Evolutionary conservation across 2,888 invertebrate species (phyloP).

Genomic region (Iphiclides podalirius): DNA sequence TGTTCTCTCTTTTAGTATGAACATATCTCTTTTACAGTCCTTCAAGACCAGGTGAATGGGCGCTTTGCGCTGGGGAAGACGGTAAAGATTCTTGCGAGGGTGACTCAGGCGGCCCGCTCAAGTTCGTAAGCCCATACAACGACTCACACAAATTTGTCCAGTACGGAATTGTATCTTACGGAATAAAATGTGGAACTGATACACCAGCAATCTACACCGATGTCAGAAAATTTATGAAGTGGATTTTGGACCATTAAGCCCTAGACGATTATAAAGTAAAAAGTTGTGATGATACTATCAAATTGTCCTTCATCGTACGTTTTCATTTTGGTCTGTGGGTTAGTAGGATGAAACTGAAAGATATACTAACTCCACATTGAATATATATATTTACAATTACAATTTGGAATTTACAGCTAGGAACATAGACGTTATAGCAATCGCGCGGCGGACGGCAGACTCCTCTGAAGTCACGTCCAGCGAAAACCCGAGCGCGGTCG

Average conservation of each 20-base stretch:
- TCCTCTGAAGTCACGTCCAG: too few species aligned
- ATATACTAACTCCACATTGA: too few species aligned
- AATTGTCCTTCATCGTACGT: too few species aligned
- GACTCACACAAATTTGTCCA: conserved; percentile 32
- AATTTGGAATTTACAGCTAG: too few species aligned
- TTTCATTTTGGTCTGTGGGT: too few species aligned
- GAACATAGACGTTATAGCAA: too few species aligned
- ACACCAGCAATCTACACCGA: conserved; percentile 63
- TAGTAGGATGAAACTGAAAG: too few species aligned
- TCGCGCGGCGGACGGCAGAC: too few species aligned
- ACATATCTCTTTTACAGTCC: neutral
- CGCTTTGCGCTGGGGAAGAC: conserved; percentile 48
- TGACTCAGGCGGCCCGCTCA: conserved; percentile 84
- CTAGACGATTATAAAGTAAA: conserved; percentile 11
- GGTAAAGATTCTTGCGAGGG: conserved; percentile 81
- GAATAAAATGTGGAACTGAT: conserved; percentile 41
- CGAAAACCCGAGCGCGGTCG: too few species aligned
- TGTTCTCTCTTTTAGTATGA: too few species aligned
- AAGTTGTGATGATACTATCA: too few species aligned
- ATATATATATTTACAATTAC: too few species aligned
- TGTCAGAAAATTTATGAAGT: conserved; percentile 51
- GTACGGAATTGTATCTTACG: conserved; percentile 38
- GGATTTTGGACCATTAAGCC: conserved; percentile 47
- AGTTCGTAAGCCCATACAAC: conserved; percentile 35
- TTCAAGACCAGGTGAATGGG: neutral